phyloP scores from a whole-genome alignment of 2,113 vertebrate genomes.

The Tympanuchus pallidicinctus region DNA sequence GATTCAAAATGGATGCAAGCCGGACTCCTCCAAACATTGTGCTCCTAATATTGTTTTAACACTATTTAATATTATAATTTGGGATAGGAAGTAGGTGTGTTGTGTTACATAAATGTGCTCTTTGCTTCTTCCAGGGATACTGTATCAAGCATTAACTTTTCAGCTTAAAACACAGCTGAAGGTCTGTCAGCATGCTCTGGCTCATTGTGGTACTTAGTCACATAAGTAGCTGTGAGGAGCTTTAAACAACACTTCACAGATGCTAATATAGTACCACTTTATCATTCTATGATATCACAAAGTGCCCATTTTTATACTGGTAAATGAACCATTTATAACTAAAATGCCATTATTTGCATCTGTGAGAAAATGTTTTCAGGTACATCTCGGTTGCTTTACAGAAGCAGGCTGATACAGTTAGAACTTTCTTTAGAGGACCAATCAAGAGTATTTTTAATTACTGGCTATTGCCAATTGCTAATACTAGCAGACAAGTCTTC shows the following conservation, averaged over 20 bases:
- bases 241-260: neutral
- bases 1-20: conserved; percentile 63
- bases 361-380: neutral
- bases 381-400: neutral
- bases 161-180: conserved; percentile 33
- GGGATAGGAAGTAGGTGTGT: conserved; percentile 60
- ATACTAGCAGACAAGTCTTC: neutral
- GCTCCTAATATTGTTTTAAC: conserved; percentile 73
- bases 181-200: conserved; percentile 41
- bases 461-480: neutral
- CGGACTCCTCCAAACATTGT: conserved; percentile 45
- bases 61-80: conserved; percentile 77
- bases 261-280: neutral
- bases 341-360: conserved; percentile 46
- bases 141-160: conserved; percentile 9
- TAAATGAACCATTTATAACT: neutral
- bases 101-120: conserved; percentile 62
- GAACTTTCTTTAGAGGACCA: neutral
- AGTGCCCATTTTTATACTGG: neutral
- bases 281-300: neutral
- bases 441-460: neutral
- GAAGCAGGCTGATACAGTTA: neutral
- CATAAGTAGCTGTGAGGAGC: neutral
- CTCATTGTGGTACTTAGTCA: conserved; percentile 35
- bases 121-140: conserved; percentile 65